Evolutionary conservation across 2,888 invertebrate species (phyloP), one percentile per base, ranked within the genome.

Genomic region (Chrysodeixis includens): DNA sequence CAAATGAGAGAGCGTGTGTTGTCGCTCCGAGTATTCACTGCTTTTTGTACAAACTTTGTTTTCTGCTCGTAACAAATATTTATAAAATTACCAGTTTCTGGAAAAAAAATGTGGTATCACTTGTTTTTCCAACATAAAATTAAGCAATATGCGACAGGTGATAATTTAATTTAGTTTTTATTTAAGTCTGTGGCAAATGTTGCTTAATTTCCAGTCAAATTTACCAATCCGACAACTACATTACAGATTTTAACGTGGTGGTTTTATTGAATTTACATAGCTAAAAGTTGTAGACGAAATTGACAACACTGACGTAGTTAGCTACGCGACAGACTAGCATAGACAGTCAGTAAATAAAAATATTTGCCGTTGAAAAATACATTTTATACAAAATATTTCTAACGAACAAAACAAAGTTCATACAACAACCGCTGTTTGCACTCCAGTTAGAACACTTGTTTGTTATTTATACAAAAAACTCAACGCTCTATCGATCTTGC

Each of bases 391-490:
- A 46, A 46, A 18, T 6, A 9, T 18, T 18, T 16, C 7, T 46
- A 16, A 46, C 18, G 9, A n/a, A 12, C 35, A 3, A 2, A 35
- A 69, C 71, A 57, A 70, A 74, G 78, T 83, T 71, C 59, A 65
- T 77, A 73, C 80, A 76, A 73, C 79, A 78, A 77, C 77, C 75
- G 67, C 79, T 84, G 79, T 83, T 86, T 83, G 81, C 81, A 75
- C 78, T 81, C 78, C 77, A 79, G 79, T 81, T 77, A 83, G 79
- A 71, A 81, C 76, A 83, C 14, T 78, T 67, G 80, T 78, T 82
- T 78, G 77, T 81, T 76, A 76, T 78, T 66, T 68, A 68, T 65
- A 75, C 74, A 78, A 78, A 18, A 35, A 40, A 78, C 66, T 71
- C 62, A 62, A 58, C 62, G 69, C 71, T 71, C 65, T 70, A 63